phyloP scores from a whole-genome alignment of 2,797 vertebrate species.

The Myotis daubentonii region DNA sequence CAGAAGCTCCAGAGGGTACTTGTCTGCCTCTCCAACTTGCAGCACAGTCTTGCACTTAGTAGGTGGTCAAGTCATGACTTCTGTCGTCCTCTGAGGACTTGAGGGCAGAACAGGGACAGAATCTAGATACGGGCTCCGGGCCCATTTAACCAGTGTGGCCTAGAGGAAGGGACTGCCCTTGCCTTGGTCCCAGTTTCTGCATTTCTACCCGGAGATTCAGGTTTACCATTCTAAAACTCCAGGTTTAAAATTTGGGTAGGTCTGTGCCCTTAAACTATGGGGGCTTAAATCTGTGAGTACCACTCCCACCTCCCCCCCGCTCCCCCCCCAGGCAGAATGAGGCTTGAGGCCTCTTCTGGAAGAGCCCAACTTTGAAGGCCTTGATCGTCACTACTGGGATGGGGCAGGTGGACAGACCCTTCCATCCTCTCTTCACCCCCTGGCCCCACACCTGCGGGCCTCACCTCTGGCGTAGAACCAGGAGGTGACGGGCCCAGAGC shows the following conservation, averaged over 20 bases:
- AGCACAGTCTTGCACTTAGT: not conserved
- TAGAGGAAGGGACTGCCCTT: not conserved
- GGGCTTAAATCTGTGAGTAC: not conserved
- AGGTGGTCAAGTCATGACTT: not conserved
- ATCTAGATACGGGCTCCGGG: not conserved
- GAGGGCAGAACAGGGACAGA: not conserved
- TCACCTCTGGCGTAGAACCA: not conserved
- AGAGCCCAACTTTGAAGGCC: not conserved
- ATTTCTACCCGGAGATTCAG: not conserved
- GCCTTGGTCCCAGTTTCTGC: not conserved
- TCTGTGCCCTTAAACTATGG: not conserved
- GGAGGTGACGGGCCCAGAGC: not conserved
- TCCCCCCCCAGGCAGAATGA: not conserved
- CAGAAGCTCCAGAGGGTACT: not conserved
- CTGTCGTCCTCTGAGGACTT: not conserved
- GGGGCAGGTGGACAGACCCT: not conserved
- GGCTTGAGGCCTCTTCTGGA: not conserved
- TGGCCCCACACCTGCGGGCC: not conserved
- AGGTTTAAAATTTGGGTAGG: not conserved
- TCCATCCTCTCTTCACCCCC: not conserved
- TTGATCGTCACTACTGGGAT: not conserved
- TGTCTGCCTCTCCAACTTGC: not conserved
- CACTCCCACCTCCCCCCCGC: not conserved
- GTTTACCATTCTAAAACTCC: not conserved
- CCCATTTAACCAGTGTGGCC: not conserved